Conservation (phyloP, 2,888 invertebrate genomes). For the Griposia aprilina region DNA sequence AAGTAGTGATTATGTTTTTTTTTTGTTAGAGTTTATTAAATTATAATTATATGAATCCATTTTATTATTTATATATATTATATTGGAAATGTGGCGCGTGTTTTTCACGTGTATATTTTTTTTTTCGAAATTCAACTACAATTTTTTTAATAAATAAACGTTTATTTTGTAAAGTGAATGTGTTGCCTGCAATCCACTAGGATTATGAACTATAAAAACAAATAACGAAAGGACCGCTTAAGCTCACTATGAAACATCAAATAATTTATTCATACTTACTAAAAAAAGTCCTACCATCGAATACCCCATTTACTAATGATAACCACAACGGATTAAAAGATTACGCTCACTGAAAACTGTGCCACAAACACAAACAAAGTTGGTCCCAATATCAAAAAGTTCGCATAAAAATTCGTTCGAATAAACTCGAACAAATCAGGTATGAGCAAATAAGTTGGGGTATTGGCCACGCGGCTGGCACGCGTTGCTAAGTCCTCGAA, state of each 20-base stretch:
- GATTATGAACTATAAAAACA: not conserved
- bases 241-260: not conserved
- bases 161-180: not conserved
- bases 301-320: conserved; percentile 4
- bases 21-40: conserved; percentile 35
- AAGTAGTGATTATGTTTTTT: conserved; percentile 22
- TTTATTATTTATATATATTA: not conserved
- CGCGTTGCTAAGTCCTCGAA: conserved; percentile 69
- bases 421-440: conserved; percentile 86
- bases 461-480: conserved; percentile 74
- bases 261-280: not conserved
- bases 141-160: not conserved
- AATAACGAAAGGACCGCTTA: not conserved
- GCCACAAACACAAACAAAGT: conserved; percentile 47
- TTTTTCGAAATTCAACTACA: not conserved
- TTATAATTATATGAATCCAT: conserved; percentile 18
- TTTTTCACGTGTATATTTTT: not conserved
- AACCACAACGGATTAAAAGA: conserved; percentile 35
- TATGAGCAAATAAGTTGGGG: conserved; percentile 85
- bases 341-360: conserved; percentile 36
- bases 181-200: not conserved
- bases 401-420: conserved; percentile 63
- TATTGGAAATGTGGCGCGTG: not conserved
- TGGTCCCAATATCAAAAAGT: conserved; percentile 63
- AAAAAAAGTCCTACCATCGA: too few relatives aligned